Percentiles rank a stretch among this genome's conserved stretches.
These are phyloP conservation scores for Cavia aperea DNA, from an alignment of 2,113 vertebrate genomes.

Conservation along the genomic window DNA sequence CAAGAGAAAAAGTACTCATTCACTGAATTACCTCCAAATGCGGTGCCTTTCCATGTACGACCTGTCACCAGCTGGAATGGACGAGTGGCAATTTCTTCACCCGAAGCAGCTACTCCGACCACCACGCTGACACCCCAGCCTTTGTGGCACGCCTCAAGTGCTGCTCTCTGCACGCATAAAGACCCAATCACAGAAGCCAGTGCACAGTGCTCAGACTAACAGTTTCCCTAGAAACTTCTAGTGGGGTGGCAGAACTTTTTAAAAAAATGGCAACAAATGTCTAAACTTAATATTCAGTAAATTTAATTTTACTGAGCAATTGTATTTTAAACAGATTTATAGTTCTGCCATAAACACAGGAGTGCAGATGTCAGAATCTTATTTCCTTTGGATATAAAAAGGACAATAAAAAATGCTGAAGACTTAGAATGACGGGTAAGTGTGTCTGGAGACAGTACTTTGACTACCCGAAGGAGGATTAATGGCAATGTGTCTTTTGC, in stretches of 20 bases:
- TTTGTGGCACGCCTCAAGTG: constrained; percentile 84
- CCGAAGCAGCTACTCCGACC: constrained; percentile 79
- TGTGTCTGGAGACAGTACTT: neutral
- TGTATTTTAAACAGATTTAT: neutral
- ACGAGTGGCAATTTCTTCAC: constrained; percentile 81
- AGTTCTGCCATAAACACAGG: neutral
- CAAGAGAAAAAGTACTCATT: neutral
- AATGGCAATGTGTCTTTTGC: neutral
- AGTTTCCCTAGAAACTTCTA: neutral
- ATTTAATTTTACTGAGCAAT: constrained; percentile 8
- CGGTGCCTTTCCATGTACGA: constrained; percentile 82
- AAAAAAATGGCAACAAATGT: neutral
- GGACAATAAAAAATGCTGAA: neutral
- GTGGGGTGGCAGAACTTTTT: neutral
- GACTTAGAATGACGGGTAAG: neutral
- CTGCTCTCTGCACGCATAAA: constrained; percentile 74
- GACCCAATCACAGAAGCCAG: neutral
- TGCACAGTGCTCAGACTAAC: neutral
- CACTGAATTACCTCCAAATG: constrained; percentile 79
- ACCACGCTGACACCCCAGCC: constrained; percentile 84
- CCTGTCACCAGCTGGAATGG: constrained; percentile 85
- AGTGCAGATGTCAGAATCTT: neutral
- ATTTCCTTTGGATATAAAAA: neutral
- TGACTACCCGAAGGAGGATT: neutral
- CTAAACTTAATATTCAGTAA: neutral